A percentile compares a stretch with the other conserved stretches of the same genome.
phyloP scores from a whole-genome alignment of 2,888 invertebrate species.

The Stomorhina lunata region DNA sequence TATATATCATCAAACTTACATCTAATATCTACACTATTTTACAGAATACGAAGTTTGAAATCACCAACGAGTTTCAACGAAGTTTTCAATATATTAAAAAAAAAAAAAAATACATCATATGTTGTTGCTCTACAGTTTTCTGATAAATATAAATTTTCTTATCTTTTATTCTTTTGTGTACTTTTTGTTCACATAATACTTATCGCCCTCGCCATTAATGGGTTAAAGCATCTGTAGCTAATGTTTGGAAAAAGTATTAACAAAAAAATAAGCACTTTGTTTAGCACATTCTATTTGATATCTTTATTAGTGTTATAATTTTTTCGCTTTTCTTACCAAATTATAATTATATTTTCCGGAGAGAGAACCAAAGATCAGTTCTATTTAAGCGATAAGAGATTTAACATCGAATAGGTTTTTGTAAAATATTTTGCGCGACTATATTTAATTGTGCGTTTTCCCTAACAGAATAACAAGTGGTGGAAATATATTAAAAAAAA shows the following conservation, averaged over 20 bases:
- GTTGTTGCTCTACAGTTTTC: background rate
- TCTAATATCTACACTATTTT: too few species aligned
- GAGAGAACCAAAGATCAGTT: constrained; percentile 42
- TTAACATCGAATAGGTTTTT: constrained; percentile 20
- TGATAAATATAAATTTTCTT: background rate
- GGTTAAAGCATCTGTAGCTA: constrained; percentile 14
- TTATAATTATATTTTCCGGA: constrained; percentile 13
- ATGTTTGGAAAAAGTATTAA: constrained; percentile 36
- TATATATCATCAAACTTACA: too few species aligned
- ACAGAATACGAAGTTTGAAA: too few species aligned
- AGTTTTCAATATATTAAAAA: too few species aligned
- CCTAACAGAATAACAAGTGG: constrained; percentile 35
- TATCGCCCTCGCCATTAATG: background rate
- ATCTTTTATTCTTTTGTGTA: background rate
- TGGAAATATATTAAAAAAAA: background rate
- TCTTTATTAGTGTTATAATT: constrained; percentile 8
- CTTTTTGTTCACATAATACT: background rate
- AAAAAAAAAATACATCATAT: too few species aligned
- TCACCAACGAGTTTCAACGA: too few species aligned
- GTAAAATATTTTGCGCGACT: background rate
- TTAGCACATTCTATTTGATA: constrained; percentile 23
- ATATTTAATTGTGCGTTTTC: background rate
- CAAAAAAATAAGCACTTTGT: constrained; percentile 15
- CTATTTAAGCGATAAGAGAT: constrained; percentile 38
- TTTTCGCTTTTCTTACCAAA: background rate